Conservation (phyloP, 2,888 invertebrate genomes). For the Azorinus chamasolen region DNA sequence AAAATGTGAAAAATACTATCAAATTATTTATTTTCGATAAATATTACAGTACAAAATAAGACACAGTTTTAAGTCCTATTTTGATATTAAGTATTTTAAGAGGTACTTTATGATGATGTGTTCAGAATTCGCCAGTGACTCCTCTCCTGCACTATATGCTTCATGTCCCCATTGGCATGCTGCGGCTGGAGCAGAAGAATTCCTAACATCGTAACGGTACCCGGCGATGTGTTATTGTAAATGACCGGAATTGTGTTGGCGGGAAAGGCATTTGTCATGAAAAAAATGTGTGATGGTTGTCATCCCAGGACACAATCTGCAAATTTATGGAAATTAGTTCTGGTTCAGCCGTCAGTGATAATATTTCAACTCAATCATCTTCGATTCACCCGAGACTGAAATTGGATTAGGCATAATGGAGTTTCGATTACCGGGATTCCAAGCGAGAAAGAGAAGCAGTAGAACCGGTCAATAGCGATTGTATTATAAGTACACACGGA, state of each 20-base stretch:
- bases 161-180: no score
- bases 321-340: constrained; percentile 4
- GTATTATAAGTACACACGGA: no score
- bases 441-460: not conserved
- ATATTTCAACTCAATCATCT: constrained; percentile 19
- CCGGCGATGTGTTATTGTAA: no score
- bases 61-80: no score
- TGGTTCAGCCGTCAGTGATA: constrained; percentile 1
- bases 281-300: no score
- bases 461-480: no score
- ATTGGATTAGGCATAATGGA: constrained; percentile 22
- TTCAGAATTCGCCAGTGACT: constrained; percentile 2
- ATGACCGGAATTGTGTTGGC: no score
- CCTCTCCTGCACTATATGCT: not conserved
- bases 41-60: not conserved
- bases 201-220: no score
- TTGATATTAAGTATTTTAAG: constrained; percentile 3
- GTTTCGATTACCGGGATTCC: constrained; percentile 28
- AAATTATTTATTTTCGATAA: constrained; percentile 16
- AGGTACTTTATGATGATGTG: constrained; percentile 5
- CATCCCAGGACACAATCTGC: not conserved
- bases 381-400: constrained; percentile 13
- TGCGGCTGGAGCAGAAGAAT: no score
- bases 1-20: constrained; percentile 7
- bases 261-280: no score